Evolutionary conservation across 2,113 vertebrate species (phyloP).

Genomic region (Paracanthobrama guichenoti): DNA sequence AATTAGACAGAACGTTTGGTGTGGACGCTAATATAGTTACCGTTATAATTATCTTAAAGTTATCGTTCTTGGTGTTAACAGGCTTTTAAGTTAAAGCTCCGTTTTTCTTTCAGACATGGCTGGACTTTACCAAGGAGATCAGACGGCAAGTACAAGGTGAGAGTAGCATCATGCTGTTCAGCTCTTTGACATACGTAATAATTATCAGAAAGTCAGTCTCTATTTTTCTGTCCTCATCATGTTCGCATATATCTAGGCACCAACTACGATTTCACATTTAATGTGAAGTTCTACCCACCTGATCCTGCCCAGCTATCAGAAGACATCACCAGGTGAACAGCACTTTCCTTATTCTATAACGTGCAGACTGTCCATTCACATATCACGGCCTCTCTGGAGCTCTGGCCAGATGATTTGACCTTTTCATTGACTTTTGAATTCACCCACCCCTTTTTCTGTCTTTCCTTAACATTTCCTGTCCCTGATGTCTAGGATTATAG

Average conservation of each 20-base stretch:
- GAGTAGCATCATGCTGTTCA: conserved; percentile 58
- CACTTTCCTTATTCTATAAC: neutral
- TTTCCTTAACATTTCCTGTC: neutral
- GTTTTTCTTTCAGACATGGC: conserved; percentile 80
- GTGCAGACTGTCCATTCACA: neutral
- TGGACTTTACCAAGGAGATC: conserved; percentile 95
- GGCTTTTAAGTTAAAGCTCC: neutral
- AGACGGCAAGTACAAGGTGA: conserved; percentile 91
- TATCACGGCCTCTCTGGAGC: neutral
- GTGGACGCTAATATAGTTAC: neutral
- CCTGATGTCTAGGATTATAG: neutral
- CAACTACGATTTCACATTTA: conserved; percentile 85
- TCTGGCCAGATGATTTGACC: neutral
- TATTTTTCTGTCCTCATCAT: neutral
- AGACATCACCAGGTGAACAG: conserved; percentile 92
- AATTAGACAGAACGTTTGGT: neutral
- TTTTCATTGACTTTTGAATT: neutral
- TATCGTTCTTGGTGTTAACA: neutral
- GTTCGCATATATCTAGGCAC: conserved; percentile 57
- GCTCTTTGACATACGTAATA: neutral
- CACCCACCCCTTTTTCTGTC: neutral
- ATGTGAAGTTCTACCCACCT: conserved; percentile 83
- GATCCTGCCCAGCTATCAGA: conserved; percentile 96
- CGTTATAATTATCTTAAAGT: neutral
- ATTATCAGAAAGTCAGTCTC: neutral